These are phyloP conservation scores for Brenthis hecate DNA, from an alignment of 2,888 invertebrate species.

Conservation along the genomic window DNA sequence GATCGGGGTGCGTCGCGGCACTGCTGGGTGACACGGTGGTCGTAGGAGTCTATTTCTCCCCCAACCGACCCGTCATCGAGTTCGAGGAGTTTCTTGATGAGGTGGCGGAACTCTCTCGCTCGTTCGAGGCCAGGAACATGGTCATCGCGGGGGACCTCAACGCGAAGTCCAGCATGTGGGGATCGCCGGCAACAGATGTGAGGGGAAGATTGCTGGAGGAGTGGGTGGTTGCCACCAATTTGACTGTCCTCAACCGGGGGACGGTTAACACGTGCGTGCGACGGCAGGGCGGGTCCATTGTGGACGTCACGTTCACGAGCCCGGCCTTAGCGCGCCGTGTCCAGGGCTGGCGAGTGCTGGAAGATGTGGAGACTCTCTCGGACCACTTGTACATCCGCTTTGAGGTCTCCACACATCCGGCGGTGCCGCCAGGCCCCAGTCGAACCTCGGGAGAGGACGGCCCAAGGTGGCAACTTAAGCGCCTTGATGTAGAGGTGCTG, in stretches of 20 bases:
- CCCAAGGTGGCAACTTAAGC: not conserved
- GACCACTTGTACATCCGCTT: not conserved
- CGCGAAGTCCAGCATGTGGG: not conserved
- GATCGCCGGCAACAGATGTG: no score
- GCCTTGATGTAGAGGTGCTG: not conserved
- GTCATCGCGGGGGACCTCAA: not conserved
- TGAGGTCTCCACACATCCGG: not conserved
- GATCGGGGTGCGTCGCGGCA: no score
- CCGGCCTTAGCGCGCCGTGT: not conserved
- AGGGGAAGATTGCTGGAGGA: no score
- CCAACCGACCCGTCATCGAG: no score
- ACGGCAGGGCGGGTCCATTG: not conserved
- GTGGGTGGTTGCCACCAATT: no score
- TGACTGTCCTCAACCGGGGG: no score
- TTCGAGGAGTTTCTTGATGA: no score
- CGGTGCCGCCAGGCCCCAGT: not conserved
- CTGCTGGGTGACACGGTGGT: no score
- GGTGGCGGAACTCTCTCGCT: no score
- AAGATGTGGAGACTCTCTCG: not conserved
- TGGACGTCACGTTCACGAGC: not conserved
- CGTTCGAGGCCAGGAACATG: not conserved
- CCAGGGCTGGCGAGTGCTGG: not conserved
- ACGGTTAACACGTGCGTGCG: not conserved
- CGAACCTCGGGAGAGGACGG: not conserved
- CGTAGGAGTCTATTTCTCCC: no score